Percentiles rank a stretch among this genome's conserved stretches.
These are phyloP conservation scores for Pterois miles DNA, from an alignment of 2,797 vertebrate species.

Conservation along the genomic window DNA sequence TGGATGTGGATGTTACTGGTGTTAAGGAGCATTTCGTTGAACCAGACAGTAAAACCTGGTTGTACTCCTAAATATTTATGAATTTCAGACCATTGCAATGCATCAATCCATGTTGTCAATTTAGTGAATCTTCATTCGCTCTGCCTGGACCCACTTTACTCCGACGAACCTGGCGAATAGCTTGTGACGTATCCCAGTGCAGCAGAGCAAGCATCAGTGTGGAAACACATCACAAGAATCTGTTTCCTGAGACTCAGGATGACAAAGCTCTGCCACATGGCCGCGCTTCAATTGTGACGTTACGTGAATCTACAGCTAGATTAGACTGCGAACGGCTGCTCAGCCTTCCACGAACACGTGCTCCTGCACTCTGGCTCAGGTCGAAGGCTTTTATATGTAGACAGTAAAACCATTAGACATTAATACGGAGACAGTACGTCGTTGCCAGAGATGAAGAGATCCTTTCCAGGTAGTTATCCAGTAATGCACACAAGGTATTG, in stretches of 20 bases:
- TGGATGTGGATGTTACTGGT: conserved; percentile 13
- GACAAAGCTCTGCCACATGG: not conserved
- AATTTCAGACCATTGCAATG: not conserved
- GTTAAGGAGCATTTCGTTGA: not conserved
- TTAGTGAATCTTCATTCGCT: not conserved
- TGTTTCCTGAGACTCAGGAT: conserved; percentile 14
- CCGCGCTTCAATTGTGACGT: not conserved
- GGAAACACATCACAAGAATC: not conserved
- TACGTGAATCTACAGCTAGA: conserved; percentile 11
- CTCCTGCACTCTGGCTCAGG: not conserved
- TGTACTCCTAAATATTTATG: not conserved
- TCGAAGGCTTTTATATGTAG: not conserved
- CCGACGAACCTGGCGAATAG: not conserved
- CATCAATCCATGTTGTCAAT: not conserved
- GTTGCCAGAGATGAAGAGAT: not conserved
- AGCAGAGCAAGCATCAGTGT: not conserved
- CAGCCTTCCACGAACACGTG: not conserved
- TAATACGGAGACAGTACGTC: not conserved
- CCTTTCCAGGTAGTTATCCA: no score
- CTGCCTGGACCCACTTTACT: not conserved
- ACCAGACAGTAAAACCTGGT: not conserved
- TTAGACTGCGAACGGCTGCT: no score
- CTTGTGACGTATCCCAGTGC: not conserved
- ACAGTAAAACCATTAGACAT: not conserved
- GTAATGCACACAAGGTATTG: not conserved